Evolutionary conservation across 2,797 vertebrate genomes (phyloP).

Genomic region (Acanthurus lineatus): DNA sequence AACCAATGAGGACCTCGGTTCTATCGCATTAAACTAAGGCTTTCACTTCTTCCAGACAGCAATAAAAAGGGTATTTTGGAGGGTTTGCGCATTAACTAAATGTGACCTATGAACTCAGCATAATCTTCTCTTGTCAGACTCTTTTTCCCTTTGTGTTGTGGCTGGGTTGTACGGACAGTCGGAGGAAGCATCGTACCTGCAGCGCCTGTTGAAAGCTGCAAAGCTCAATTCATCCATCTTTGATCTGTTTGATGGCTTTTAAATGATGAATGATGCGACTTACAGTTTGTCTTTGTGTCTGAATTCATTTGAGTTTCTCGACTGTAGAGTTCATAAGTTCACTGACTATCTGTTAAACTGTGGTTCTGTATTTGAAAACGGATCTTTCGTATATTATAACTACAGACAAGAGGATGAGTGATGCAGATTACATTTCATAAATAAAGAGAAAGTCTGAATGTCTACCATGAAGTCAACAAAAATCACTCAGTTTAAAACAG

Average conservation of each 20-base stretch:
- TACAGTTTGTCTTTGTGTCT: conserved; percentile 53
- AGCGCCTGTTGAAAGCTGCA: conserved; percentile 52
- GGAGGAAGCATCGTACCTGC: conserved; percentile 52
- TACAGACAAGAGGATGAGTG: not conserved
- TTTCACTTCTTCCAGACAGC: conserved; percentile 66
- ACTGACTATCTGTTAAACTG: conserved; percentile 15
- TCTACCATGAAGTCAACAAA: conserved; percentile 62
- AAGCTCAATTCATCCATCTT: conserved; percentile 54
- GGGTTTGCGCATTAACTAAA: conserved; percentile 75
- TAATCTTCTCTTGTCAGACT: conserved; percentile 77
- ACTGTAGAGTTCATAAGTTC: conserved; percentile 41
- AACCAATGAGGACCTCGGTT: conserved; percentile 70
- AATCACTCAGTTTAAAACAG: conserved; percentile 63
- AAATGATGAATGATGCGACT: conserved; percentile 64
- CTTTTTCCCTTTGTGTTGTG: conserved; percentile 53
- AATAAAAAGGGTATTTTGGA: conserved; percentile 75
- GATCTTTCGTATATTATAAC: conserved; percentile 12
- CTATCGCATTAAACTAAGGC: conserved; percentile 72
- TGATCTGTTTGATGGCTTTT: conserved; percentile 54
- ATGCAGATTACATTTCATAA: not conserved
- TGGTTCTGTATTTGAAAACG: conserved; percentile 4
- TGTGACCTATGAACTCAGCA: conserved; percentile 76
- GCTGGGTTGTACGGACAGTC: conserved; percentile 42
- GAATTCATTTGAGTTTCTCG: conserved; percentile 43
- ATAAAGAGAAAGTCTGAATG: conserved; percentile 40